A percentile compares a stretch with the other conserved stretches of the same genome.
These are phyloP conservation scores for Dynastes grantii DNA, from an alignment of 2,888 invertebrate genomes.

Conservation along the genomic window DNA sequence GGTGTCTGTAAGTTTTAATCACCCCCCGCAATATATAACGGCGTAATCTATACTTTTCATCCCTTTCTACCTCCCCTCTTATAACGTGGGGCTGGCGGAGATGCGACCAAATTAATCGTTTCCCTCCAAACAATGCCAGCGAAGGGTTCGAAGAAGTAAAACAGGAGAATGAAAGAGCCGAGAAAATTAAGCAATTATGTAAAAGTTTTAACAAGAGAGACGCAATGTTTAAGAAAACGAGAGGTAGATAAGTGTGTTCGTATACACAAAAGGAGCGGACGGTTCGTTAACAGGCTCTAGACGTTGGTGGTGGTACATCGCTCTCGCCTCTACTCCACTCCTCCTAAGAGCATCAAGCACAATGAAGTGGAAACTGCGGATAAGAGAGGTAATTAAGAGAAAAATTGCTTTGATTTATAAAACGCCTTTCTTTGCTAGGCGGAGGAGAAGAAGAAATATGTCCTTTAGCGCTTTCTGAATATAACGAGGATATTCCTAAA, in stretches of 20 bases:
- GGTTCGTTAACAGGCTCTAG: conserved; percentile 6
- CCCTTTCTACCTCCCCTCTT: no score
- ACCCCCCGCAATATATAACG: no score
- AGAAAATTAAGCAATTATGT: conserved; percentile 46
- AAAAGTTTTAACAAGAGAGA: conserved; percentile 45
- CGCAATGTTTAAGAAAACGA: conserved; percentile 22
- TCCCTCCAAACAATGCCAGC: not conserved
- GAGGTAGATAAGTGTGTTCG: conserved; percentile 28
- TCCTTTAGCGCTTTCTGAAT: not conserved
- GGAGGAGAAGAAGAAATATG: no score
- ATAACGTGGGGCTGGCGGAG: no score
- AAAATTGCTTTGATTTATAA: conserved; percentile 45
- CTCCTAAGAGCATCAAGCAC: conserved; percentile 31
- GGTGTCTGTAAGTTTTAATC: no score
- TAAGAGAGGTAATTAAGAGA: conserved; percentile 45
- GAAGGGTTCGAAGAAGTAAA: not conserved
- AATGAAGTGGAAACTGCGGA: conserved; percentile 46
- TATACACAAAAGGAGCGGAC: not conserved
- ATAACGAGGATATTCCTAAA: not conserved
- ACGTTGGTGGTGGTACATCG: not conserved
- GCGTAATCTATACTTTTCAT: no score
- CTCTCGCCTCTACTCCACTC: not conserved
- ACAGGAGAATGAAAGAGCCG: not conserved
- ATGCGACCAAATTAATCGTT: not conserved
- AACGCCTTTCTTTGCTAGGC: conserved; percentile 4